phyloP scores from a whole-genome alignment of 1,140 invertebrate species.

The Xylocopa sonorina region DNA sequence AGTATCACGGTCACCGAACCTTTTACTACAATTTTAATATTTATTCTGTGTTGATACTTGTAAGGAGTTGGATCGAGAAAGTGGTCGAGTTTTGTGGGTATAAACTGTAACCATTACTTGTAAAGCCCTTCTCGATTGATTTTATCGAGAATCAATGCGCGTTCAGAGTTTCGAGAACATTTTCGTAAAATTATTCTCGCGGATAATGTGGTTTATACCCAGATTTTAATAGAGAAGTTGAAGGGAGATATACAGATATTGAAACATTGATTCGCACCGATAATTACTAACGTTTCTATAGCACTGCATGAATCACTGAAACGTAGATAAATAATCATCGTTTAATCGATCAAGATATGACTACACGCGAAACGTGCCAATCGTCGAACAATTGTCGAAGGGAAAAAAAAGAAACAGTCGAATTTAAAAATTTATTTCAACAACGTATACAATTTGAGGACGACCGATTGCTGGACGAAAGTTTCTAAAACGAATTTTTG shows the following conservation, averaged over 20 bases:
- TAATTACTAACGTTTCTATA: background rate
- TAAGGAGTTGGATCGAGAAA: background rate
- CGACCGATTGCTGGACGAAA: constrained; percentile 25
- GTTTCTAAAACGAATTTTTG: constrained; percentile 55
- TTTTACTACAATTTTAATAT: background rate
- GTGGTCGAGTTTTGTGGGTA: background rate
- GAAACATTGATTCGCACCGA: background rate
- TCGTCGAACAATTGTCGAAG: background rate
- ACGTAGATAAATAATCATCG: background rate
- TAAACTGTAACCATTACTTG: background rate
- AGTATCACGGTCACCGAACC: background rate
- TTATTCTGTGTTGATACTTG: background rate
- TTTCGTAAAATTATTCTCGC: background rate
- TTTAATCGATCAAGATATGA: constrained; percentile 15
- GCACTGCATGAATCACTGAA: constrained; percentile 36
- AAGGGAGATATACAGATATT: background rate
- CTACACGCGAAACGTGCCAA: background rate
- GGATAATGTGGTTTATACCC: background rate
- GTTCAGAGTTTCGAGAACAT: background rate
- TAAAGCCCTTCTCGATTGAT: background rate
- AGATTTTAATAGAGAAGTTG: background rate
- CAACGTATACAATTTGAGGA: too few species aligned
- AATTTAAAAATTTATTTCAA: too few species aligned
- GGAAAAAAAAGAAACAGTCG: constrained; percentile 8
- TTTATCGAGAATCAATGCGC: background rate